Evolutionary conservation across 2,888 invertebrate genomes (phyloP), one percentile per base, ranked within the genome.

Genomic region (Eueremaeus valkanovi): DNA sequence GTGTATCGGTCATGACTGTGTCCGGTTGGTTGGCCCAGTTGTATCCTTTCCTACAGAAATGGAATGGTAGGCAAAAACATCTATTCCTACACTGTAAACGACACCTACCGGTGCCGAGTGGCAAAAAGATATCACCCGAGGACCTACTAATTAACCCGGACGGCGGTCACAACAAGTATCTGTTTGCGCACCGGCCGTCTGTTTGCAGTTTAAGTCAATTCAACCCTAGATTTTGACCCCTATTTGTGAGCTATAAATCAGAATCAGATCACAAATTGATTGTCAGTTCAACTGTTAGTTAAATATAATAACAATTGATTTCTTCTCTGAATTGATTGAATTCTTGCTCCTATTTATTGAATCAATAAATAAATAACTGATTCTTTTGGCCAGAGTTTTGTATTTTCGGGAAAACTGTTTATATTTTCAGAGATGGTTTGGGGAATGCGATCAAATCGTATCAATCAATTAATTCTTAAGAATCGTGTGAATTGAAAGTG

Each of bases 11-110:
- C 16, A 74, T 74, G 74, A 74, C 74, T 3, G 74, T 74, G 8
- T 68, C 68, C 66, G 74, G 74, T n/a, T 74, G 74, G 74, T 49
- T 74, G 45, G 66, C 74, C 13, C 74, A 74, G 45, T 68, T 74
- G 40, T 74, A 74, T 68, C 74, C 74, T 18, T 74, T 74, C 68
- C 29, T 74, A 18, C 74, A 74, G 55, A 74, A 74, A 33, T 74
- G 74, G 74, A 74, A 74, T 1, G 45, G 36, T 1, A 66, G 63
- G 24, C 74, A 74, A 29, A 21, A 58, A 21, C 58, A 58, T 27
- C 3, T 58, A 27, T 58, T 58, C 21, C 29, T 58, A 9, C 58
- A 58, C 27, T 58, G 58, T 29, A 58, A 27, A 27, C 21, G 58
- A 21, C 58, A 58, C 24, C 27, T 58, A 8, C 58, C 24, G 6